A percentile compares a stretch with the other conserved stretches of the same genome.
Evolutionary conservation across 2,888 invertebrate genomes (phyloP).

Genomic region (Megastigmus dorsalis): DNA sequence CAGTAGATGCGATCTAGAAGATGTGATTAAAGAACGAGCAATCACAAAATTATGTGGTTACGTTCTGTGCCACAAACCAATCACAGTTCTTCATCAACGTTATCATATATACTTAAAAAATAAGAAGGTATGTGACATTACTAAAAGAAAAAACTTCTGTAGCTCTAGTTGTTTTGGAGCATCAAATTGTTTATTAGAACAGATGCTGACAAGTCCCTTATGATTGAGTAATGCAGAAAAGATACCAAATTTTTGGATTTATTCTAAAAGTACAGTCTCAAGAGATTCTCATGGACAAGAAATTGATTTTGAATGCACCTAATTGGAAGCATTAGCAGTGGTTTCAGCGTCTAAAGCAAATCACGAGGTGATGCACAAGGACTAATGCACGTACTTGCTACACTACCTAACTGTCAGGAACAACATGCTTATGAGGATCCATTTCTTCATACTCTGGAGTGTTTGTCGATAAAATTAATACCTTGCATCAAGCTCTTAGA

Average conservation of each 20-base stretch:
- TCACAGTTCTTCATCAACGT: slow-evolving; percentile 82
- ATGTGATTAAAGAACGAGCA: slow-evolving; percentile 88
- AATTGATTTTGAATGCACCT: slow-evolving; percentile 77
- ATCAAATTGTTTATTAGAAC: slow-evolving; percentile 85
- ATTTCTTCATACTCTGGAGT: slow-evolving; percentile 91
- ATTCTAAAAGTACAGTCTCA: slow-evolving; percentile 72
- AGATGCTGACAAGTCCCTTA: slow-evolving; percentile 87
- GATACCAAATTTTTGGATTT: slow-evolving; percentile 79
- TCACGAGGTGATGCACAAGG: slow-evolving; percentile 76
- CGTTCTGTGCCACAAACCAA: slow-evolving; percentile 81
- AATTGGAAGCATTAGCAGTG: slow-evolving; percentile 81
- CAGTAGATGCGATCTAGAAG: slow-evolving; percentile 86
- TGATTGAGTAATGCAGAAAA: slow-evolving; percentile 87
- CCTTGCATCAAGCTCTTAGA: slow-evolving; percentile 84
- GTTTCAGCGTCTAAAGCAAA: slow-evolving; percentile 62
- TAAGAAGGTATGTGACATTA: slow-evolving; percentile 92
- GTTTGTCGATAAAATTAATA: slow-evolving; percentile 71
- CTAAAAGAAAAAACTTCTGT: slow-evolving; percentile 89
- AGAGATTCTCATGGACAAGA: slow-evolving; percentile 77
- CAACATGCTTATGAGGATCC: slow-evolving; percentile 96
- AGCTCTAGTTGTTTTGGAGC: slow-evolving; percentile 88
- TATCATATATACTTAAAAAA: slow-evolving; percentile 86
- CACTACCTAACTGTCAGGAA: slow-evolving; percentile 91
- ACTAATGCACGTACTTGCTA: slow-evolving; percentile 89
- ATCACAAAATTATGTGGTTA: slow-evolving; percentile 89